These are phyloP conservation scores for Gonioctena quinquepunctata DNA, from an alignment of 1,140 invertebrate genomes.

Conservation along the genomic window DNA sequence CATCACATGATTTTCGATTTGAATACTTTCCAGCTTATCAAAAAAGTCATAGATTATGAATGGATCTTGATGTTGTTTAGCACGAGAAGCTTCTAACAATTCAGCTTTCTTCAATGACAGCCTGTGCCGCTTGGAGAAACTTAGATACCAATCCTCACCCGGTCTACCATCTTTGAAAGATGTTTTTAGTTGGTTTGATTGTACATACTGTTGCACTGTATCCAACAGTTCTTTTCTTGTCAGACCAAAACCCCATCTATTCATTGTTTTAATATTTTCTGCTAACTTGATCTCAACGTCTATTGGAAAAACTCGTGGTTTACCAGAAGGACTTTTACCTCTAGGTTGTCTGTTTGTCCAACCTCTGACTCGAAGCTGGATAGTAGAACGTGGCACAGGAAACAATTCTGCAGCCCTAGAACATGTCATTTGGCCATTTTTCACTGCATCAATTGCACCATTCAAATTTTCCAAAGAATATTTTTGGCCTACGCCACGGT, in stretches of 20 bases:
- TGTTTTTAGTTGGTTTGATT: slow-evolving; percentile 42
- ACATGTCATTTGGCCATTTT: too few relatives aligned
- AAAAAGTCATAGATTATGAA: slow-evolving; percentile 45
- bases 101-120: neutral
- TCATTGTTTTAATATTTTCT: slow-evolving; percentile 36
- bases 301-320: slow-evolving; percentile 32
- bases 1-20: slow-evolving; percentile 31
- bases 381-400: too few relatives aligned
- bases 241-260: slow-evolving; percentile 49
- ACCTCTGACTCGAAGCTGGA: too few relatives aligned
- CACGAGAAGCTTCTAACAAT: too few relatives aligned
- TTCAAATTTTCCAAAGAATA: too few relatives aligned
- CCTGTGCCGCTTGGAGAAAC: too few relatives aligned
- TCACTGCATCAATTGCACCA: too few relatives aligned
- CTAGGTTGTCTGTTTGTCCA: too few relatives aligned
- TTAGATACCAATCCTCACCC: slow-evolving; percentile 53
- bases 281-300: slow-evolving; percentile 40
- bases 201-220: slow-evolving; percentile 42
- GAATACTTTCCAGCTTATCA: slow-evolving; percentile 31
- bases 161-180: slow-evolving; percentile 51
- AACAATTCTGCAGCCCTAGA: too few relatives aligned
- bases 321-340: neutral
- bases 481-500: too few relatives aligned
- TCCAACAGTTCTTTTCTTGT: slow-evolving; percentile 44
- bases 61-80: slow-evolving; percentile 24